These are phyloP conservation scores for Otolemur crassicaudatus DNA, from an alignment of 2,797 vertebrate genomes.

Conservation along the genomic window DNA sequence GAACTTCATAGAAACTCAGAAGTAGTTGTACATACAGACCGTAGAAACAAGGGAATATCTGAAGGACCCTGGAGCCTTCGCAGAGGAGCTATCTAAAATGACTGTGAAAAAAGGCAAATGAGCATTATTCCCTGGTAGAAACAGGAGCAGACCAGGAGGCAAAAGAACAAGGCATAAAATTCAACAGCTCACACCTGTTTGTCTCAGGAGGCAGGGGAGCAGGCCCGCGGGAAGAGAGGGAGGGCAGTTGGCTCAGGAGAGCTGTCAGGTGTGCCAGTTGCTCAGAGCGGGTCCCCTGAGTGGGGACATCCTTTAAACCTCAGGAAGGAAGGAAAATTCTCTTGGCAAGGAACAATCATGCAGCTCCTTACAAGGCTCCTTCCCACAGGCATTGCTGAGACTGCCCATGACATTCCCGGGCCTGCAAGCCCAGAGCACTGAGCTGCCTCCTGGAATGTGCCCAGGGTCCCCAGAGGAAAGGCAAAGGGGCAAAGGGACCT, in stretches of 20 bases:
- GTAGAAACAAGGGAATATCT: not conserved
- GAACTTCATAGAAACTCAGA: not conserved
- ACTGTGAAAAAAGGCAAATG: not conserved
- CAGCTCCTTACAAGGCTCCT: fast-evolving
- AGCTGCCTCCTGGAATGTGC: not conserved
- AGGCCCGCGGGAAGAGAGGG: not conserved
- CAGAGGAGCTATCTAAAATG: not conserved
- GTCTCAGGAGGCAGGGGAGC: not conserved
- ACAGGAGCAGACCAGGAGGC: not conserved
- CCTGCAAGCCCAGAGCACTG: not conserved
- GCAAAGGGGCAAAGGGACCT: not conserved
- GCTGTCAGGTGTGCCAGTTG: not conserved
- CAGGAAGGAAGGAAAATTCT: not conserved
- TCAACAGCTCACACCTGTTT: not conserved
- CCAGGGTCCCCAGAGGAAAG: not conserved
- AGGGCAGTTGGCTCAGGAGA: not conserved
- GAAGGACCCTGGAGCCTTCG: not conserved
- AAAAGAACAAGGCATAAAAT: not conserved
- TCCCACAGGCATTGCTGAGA: not conserved
- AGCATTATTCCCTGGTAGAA: not conserved
- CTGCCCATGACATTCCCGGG: conserved; percentile 9
- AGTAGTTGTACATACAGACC: not conserved
- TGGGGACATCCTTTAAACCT: not conserved
- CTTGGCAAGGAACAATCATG: not conserved
- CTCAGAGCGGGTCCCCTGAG: not conserved